Evolutionary conservation across 2,888 invertebrate species (phyloP).

Genomic region (Drosophila gaucha): DNA sequence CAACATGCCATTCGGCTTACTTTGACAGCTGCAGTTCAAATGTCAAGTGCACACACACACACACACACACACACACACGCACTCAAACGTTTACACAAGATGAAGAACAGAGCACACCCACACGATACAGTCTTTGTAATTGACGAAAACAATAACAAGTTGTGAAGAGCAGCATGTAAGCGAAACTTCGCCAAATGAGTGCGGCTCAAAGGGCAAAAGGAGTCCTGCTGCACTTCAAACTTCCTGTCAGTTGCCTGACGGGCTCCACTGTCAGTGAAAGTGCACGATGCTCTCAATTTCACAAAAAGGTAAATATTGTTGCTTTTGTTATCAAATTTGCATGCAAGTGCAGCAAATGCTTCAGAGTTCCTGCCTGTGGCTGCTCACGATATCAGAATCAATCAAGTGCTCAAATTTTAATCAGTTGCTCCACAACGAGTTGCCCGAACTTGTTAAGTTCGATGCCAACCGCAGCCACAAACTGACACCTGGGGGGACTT

Average conservation of each 20-base stretch:
- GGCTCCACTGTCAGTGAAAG: constrained; percentile 37
- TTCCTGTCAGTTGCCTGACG: constrained; percentile 25
- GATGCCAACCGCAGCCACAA: constrained; percentile 56
- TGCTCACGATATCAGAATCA: constrained; percentile 61
- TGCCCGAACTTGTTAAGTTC: constrained; percentile 62
- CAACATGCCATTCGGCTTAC: constrained; percentile 33
- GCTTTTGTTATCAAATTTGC: constrained; percentile 68
- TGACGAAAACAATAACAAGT: constrained; percentile 77
- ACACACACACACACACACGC: constrained; percentile 15
- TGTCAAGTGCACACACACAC: constrained; percentile 68
- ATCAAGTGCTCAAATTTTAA: constrained; percentile 75
- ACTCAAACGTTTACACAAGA: not conserved
- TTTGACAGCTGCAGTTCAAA: constrained; percentile 77
- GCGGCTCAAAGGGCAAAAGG: constrained; percentile 17
- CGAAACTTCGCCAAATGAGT: constrained; percentile 60
- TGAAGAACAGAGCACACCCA: constrained; percentile 9
- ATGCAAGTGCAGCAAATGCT: constrained; percentile 27
- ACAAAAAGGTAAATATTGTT: constrained; percentile 76
- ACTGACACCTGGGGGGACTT: not conserved
- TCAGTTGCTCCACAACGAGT: constrained; percentile 63
- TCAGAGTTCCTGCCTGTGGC: not conserved
- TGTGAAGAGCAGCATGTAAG: constrained; percentile 65
- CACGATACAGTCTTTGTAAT: constrained; percentile 60
- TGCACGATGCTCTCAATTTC: constrained; percentile 54
- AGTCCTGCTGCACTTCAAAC: constrained; percentile 47